A percentile compares a stretch with the other conserved stretches of the same genome.
Conservation (phyloP, 2,888 invertebrate species). For the Calephelis perditalis region DNA sequence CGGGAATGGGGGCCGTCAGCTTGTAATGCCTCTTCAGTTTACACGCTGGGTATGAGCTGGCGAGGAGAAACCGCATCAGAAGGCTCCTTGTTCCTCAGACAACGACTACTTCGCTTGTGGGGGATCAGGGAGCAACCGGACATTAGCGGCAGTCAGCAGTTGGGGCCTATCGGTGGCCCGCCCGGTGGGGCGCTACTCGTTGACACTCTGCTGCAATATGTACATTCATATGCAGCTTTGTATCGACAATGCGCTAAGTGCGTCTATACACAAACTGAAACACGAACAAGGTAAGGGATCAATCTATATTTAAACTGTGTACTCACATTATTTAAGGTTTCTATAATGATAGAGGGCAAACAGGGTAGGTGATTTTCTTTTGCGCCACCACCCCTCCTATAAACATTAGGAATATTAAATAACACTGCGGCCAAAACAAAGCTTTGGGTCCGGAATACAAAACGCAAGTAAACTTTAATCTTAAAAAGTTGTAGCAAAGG, state of each 20-base stretch:
- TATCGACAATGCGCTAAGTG: neutral
- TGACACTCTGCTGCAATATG: neutral
- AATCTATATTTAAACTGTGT: too few relatives aligned
- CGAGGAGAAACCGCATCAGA: slow-evolving; percentile 20
- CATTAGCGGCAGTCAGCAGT: neutral
- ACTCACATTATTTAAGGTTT: too few relatives aligned
- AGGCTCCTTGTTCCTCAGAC: slow-evolving; percentile 5
- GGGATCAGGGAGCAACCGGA: neutral
- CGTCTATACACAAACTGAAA: neutral
- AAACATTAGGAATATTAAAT: too few relatives aligned
- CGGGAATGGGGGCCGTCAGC: slow-evolving; percentile 39
- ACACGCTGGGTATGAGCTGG: slow-evolving; percentile 34
- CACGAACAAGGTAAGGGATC: neutral
- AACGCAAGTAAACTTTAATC: too few relatives aligned
- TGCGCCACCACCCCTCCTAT: too few relatives aligned
- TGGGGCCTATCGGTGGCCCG: neutral
- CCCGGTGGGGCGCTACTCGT: neutral
- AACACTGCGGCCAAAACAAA: too few relatives aligned
- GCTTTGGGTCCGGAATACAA: too few relatives aligned
- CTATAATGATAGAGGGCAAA: too few relatives aligned
- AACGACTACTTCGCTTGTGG: neutral
- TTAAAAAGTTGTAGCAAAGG: too few relatives aligned
- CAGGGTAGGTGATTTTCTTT: too few relatives aligned
- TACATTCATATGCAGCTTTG: neutral
- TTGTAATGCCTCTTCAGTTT: slow-evolving; percentile 16